Evolutionary conservation across 2,888 invertebrate genomes (phyloP).

Genomic region (Cataglyphis livida): DNA sequence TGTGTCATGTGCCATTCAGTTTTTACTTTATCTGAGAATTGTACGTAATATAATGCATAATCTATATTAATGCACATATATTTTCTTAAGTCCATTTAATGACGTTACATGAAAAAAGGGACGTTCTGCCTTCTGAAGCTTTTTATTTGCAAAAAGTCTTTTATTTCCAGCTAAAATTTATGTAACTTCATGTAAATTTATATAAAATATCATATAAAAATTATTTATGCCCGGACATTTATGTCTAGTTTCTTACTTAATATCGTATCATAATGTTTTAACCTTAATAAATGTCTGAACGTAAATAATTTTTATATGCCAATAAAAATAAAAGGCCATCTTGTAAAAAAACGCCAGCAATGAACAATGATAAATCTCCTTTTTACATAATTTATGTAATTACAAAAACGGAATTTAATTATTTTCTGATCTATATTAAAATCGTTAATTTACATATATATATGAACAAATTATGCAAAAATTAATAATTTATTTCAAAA

Average conservation of each 20-base stretch:
- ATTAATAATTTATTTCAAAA: not conserved
- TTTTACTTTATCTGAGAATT: not conserved
- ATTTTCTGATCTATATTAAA: not conserved
- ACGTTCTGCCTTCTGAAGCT: not conserved
- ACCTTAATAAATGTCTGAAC: not conserved
- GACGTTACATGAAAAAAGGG: not conserved
- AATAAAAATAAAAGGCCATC: not conserved
- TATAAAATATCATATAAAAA: not conserved
- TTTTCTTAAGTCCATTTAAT: not conserved
- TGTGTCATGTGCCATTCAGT: slow-evolving; percentile 11
- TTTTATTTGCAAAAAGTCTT: not conserved
- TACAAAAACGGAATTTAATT: not conserved
- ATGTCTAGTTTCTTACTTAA: not conserved
- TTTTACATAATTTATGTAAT: not conserved
- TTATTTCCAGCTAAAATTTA: not conserved
- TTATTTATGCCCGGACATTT: not conserved
- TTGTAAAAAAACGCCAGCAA: not conserved
- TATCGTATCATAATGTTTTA: not conserved
- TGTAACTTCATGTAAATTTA: not conserved
- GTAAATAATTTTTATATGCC: not conserved
- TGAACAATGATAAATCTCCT: not conserved
- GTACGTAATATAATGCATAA: not conserved
- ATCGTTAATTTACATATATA: not conserved
- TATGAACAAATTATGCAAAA: too few relatives aligned
- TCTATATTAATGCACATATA: not conserved